Percentiles rank a stretch among this genome's conserved stretches.
Evolutionary conservation across 2,888 invertebrate species (phyloP).

Genomic region (Danaus chrysippus): DNA sequence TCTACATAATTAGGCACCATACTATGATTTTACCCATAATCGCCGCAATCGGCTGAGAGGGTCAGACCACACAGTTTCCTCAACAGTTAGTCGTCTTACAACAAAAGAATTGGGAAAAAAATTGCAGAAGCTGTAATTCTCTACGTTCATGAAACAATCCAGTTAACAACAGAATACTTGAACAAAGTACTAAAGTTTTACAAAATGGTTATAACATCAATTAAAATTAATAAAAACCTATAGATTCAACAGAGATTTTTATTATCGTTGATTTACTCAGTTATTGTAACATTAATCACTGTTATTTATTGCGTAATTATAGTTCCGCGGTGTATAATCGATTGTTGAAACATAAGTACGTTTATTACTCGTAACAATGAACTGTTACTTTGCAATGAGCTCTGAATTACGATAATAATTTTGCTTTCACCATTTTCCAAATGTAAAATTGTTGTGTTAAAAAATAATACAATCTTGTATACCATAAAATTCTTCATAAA

Average conservation of each 20-base stretch:
- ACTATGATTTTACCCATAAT: too few relatives aligned
- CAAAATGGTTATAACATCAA: slow-evolving; percentile 7
- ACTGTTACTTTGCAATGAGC: slow-evolving; percentile 11
- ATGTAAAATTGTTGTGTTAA: too few relatives aligned
- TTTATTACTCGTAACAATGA: slow-evolving; percentile 28
- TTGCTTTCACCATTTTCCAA: too few relatives aligned
- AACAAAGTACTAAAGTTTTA: background rate
- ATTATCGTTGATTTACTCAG: slow-evolving; percentile 32
- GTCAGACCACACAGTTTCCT: too few relatives aligned
- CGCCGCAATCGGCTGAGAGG: too few relatives aligned
- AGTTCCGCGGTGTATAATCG: slow-evolving; percentile 34
- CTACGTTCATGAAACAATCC: background rate
- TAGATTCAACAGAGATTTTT: slow-evolving; percentile 31
- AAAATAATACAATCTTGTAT: too few relatives aligned
- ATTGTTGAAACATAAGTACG: slow-evolving; percentile 33
- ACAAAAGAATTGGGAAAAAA: too few relatives aligned
- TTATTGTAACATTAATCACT: slow-evolving; percentile 36
- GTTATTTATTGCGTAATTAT: slow-evolving; percentile 38
- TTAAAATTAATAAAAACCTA: slow-evolving; percentile 26
- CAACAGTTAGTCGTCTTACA: too few relatives aligned
- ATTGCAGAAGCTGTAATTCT: too few relatives aligned
- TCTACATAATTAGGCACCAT: too few relatives aligned
- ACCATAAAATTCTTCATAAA: too few relatives aligned
- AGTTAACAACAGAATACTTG: background rate
- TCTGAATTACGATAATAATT: background rate